phyloP scores from a whole-genome alignment of 1,140 invertebrate species.

The Odontomachus brunneus region DNA sequence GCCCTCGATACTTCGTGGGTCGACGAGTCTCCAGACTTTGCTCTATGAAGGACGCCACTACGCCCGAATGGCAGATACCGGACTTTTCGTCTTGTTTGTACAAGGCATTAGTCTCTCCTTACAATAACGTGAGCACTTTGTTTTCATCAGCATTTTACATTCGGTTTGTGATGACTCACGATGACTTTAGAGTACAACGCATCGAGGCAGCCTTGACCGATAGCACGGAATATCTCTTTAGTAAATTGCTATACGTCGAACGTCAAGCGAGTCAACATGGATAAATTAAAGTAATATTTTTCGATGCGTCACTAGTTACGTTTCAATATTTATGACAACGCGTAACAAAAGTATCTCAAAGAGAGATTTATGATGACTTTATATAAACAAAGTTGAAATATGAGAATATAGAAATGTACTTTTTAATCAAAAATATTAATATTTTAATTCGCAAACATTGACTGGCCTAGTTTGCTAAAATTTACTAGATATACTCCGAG shows the following conservation, averaged over 20 bases:
- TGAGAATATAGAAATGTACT: too few relatives aligned
- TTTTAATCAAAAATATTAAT: not conserved
- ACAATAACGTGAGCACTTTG: constrained; percentile 87
- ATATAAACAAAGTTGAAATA: too few relatives aligned
- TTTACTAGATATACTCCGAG: not conserved
- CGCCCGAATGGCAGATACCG: constrained; percentile 89
- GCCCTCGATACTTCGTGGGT: constrained; percentile 85
- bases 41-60: constrained; percentile 86
- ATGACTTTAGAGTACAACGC: not conserved
- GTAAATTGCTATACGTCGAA: too few relatives aligned
- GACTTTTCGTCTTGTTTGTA: constrained; percentile 91
- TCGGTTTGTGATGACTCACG: not conserved
- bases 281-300: too few relatives aligned
- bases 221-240: too few relatives aligned
- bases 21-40: constrained; percentile 86
- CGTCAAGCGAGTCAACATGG: too few relatives aligned
- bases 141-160: not conserved
- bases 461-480: not conserved
- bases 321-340: too few relatives aligned
- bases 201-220: too few relatives aligned
- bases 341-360: too few relatives aligned
- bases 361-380: too few relatives aligned
- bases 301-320: too few relatives aligned
- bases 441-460: not conserved
- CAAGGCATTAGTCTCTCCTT: constrained; percentile 88